Conservation (phyloP, 2,888 invertebrate genomes). For the Acleris laterana region DNA sequence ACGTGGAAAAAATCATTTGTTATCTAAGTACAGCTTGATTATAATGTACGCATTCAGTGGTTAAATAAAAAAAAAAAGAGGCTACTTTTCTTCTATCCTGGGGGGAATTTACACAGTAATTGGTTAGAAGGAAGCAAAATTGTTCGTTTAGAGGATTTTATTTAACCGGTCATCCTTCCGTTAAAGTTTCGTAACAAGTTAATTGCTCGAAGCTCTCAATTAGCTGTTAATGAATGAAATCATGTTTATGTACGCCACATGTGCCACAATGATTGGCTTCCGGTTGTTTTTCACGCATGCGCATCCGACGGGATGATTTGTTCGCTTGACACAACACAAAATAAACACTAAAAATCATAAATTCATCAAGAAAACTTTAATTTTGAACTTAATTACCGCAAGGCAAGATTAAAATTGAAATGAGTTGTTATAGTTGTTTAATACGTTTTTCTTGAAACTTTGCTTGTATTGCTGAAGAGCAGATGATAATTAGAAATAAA, state of each 20-base stretch:
- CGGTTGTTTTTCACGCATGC: conserved; percentile 44
- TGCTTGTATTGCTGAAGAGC: background rate
- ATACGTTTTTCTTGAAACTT: background rate
- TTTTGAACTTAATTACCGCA: background rate
- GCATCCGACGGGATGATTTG: conserved; percentile 49
- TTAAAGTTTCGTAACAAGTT: conserved; percentile 31
- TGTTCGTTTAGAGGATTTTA: conserved; percentile 1
- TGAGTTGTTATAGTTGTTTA: background rate
- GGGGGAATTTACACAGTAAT: too few species aligned
- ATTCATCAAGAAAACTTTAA: background rate
- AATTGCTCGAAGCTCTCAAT: conserved; percentile 45
- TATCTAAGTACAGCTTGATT: too few species aligned
- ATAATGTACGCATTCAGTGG: too few species aligned
- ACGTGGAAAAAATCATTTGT: too few species aligned
- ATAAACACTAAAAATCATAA: background rate
- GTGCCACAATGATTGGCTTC: conserved; percentile 54
- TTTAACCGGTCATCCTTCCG: conserved; percentile 17
- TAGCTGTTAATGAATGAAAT: conserved; percentile 70
- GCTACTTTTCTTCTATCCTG: too few species aligned
- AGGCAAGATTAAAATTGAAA: background rate
- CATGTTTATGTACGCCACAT: conserved; percentile 66
- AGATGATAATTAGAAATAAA: conserved; percentile 1
- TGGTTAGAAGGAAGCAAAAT: too few species aligned
- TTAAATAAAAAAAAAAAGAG: too few species aligned
- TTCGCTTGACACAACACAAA: conserved; percentile 22